Evolutionary conservation across 2,113 vertebrate species (phyloP).

Genomic region (Thamnophis sirtalis): DNA sequence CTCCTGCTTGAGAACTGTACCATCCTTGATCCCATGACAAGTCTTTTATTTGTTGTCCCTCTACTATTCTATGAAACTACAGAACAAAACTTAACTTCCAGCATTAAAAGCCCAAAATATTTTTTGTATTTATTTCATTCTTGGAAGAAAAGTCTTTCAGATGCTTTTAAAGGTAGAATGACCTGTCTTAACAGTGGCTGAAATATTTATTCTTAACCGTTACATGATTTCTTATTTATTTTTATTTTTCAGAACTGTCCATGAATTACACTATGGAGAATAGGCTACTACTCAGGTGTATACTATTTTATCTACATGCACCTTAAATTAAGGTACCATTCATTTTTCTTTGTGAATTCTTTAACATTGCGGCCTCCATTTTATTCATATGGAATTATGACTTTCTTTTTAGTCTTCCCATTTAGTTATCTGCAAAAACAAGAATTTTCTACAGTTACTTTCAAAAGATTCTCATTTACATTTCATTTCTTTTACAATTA

Average conservation of each 20-base stretch:
- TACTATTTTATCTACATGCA: neutral
- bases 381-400: neutral
- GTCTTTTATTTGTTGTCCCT: neutral
- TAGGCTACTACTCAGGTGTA: neutral
- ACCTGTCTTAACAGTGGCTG: neutral
- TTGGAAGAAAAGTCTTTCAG: neutral
- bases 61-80: neutral
- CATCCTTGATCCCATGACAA: neutral
- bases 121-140: neutral
- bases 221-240: neutral
- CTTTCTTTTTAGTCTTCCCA: neutral
- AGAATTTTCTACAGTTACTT: constrained; percentile 21
- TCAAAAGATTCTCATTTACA: constrained; percentile 6
- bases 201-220: neutral
- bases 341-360: neutral
- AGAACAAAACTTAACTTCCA: neutral
- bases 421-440: neutral
- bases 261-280: neutral
- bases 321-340: neutral
- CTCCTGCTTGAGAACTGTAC: neutral
- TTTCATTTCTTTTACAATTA: neutral
- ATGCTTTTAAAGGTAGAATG: neutral
- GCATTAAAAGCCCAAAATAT: neutral
- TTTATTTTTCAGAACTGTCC: neutral
- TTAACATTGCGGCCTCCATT: neutral